Evolutionary conservation across 23 tunicate genomes (phyloP), one percentile per base, ranked within the genome.

Genomic region (Diplosoma virens): DNA sequence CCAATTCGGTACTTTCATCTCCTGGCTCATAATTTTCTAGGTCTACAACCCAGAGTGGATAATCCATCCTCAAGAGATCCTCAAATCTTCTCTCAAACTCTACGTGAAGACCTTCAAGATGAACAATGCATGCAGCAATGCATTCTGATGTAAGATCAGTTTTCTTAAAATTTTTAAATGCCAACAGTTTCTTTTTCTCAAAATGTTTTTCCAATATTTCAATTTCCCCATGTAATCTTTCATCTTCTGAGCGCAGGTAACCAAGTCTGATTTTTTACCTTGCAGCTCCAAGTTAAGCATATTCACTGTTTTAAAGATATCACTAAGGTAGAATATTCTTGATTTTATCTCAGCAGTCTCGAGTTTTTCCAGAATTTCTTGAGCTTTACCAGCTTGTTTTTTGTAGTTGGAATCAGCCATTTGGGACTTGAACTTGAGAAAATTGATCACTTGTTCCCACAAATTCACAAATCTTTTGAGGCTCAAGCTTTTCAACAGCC

Each of bases 291-390:
- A 63, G 70, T 63, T 63, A 34, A 29, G 36, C 70, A 63, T 25
- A n/a, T 63, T 63, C 70, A 63, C 70, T 63, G 33, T 63, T 63
- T 63, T 63, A 63, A 63, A 25, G 16, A 63, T 63, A 63, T 63
- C 70, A 63, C 70, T n/a, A 63, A 63, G 70, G 70, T 63, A 63
- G 70, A 63, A 63, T 63, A 63, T 63, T 63, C 30, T 63, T 63
- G 70, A 63, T 63, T 63, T 63, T 63, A 30, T 63, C 36, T 63
- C 70, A 63, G 70, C 35, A 63, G 70, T 63, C 35, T 63, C 35
- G 70, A 63, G 70, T 63, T 26, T 63, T 63, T 63, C 70, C 70
- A 29, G 70, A 63, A 63, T 25, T 63, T 63, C 35, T 63, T 30
- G 9, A 30, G 36, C 36, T 30, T 63, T 63, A 63, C 70, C 11